Base-by-base conservation (phyloP, 2,113 vertebrate genomes). In the Echinops telfairi region DNA sequence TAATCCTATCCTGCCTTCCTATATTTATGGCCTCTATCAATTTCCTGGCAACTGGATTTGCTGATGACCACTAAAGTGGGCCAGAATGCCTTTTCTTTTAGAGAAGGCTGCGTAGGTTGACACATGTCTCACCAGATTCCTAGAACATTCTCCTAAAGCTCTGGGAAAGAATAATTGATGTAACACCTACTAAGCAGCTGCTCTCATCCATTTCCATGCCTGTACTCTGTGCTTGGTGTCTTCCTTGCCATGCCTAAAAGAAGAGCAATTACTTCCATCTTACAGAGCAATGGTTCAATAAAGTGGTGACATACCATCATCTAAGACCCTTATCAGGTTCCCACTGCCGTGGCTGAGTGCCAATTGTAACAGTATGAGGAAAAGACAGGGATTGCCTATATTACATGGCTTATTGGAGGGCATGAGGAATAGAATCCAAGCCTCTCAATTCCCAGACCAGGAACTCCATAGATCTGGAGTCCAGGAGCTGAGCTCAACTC, bases 11-110 rank as follows among this genome's bases (percentile, higher is more conserved):
- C 29, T 6, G 1, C 17, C 43, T 33, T 68, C 38, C 87, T 70
- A 4, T 0, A 3, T 29, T 27, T 19, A 7, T 0, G n/a, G 66
- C 38, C 57, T 88, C 29, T 17, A 1, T 53, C 4, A 2, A 12
- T 53, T 78, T 40, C n/a, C 66, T 75, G 15, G 83, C 17, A 88
- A n/a, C 23, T 25, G 10, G n/a, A 4, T 43, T 84, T 68, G 40
- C 75, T 71, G 27, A 7, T 20, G 16, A 8, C 20, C 70, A 80
- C 57, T 22, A 2, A 17, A 1, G 0, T 64, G 53, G 29, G 17
- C 9, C 43, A 22, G 14, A 43, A 38, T 31, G 22, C 64, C 23
- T 83, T 43, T 60, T 95, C 66, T 60, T 62, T 29, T 27, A 5
- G 38, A 60, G 15, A 53, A 53, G 60, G 60, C 22, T 80, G 57